Base-by-base conservation (phyloP, 30 jellyfish, hydroid and myxozoan species). In the Aurelia sp. region DNA sequence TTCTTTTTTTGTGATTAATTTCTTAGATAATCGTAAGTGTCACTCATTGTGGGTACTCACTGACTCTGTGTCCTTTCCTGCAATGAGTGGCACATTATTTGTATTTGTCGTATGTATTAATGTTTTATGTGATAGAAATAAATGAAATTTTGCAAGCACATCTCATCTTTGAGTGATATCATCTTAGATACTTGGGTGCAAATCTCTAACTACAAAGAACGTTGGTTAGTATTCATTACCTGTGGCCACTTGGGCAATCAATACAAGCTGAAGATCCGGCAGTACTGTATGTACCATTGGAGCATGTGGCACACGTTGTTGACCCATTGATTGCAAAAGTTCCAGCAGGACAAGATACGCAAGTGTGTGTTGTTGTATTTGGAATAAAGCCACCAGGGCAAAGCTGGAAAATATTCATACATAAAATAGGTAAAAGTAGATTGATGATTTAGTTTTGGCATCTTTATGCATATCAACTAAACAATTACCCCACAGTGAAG, bases 351-450 rank as follows among this genome's bases (percentile, higher is more conserved):
- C 99, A 94, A 5, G 80, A 63, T 58, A 41, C 63, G 58, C 97
- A 89, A 21, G 71, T 64, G 53, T 94, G 99, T 60, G 98, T 30
- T 38, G 93, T 84, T 58, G 91, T 62, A 65, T 94, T 81, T 47
- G 97, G 93, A 9, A 20, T 33, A 58, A 61, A 70, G 58, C 97
- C 99, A 83, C 99, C 96, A 4, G 91, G 95, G 60, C 97, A 94
- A 18, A 78, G 90, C 97, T 94, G 31, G 21, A 89, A 33, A 35
- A 27, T 30, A 73, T 20, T 47, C 30, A 18, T 8, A 70, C 4
- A 31, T 8, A 21, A 15, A 11, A 4, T 27, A 52, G 8, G 17
- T 0, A 73, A 12, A 24, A 4, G 50, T 27, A 44, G 13, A 8
- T 44, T 3, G 15, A 7, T 5, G 55, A 44, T 44, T 8, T 8